Evolutionary conservation across 2,113 vertebrate species (phyloP).

Genomic region (Oncorhynchus keta): DNA sequence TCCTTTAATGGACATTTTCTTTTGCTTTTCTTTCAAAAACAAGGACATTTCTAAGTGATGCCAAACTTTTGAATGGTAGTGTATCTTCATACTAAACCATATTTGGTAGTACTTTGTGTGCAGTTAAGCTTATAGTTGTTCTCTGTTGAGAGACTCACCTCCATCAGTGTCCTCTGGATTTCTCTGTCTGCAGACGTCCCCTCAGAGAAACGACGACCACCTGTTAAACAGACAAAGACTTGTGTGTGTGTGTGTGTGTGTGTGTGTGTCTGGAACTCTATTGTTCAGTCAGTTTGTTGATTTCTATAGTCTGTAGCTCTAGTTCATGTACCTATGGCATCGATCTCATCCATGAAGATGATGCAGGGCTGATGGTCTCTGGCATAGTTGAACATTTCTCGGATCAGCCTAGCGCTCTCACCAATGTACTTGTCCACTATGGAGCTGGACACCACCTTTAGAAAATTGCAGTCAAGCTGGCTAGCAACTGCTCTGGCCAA

Average conservation of each 20-base stretch:
- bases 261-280: not conserved
- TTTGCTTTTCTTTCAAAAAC: no score
- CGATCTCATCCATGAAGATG: conserved; percentile 94
- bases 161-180: conserved; percentile 91
- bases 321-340: conserved; percentile 80
- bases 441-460: conserved; percentile 91
- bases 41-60: no score
- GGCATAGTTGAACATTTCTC: conserved; percentile 93
- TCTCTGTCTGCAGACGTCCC: conserved; percentile 89
- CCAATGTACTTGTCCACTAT: conserved; percentile 93
- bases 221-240: conserved; percentile 50
- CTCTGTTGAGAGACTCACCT: conserved; percentile 57
- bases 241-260: no score
- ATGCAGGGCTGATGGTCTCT: conserved; percentile 89
- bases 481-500: conserved; percentile 88
- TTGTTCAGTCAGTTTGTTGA: no score
- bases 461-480: conserved; percentile 89
- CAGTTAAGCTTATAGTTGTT: not conserved
- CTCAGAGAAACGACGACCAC: conserved; percentile 88
- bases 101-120: not conserved
- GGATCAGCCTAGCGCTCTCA: conserved; percentile 87
- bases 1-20: no score
- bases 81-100: not conserved
- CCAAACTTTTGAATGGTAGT: no score
- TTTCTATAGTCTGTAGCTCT: not conserved